Evolutionary conservation across 2,797 vertebrate species (phyloP), one percentile per base, ranked within the genome.

Genomic region (Fundulus diaphanus): DNA sequence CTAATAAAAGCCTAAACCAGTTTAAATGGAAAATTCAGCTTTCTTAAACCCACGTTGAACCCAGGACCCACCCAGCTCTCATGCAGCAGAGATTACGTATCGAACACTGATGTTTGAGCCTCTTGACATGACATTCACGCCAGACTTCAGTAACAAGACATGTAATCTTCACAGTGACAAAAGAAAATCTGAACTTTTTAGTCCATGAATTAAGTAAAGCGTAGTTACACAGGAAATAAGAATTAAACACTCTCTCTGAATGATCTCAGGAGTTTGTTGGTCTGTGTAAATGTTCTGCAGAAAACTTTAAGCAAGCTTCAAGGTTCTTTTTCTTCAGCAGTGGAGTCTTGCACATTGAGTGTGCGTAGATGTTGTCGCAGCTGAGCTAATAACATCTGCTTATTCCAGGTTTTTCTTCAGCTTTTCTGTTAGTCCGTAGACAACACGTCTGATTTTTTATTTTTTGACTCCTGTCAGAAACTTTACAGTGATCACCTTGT

Each of bases 1-100:
- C 86, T 79, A 86, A 89, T 90, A 90, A 90, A 92, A 79, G 66
- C 77, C 77, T 71, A 86, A 86, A 79, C 83, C 76, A 86, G 68
- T 89, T 86, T 67, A n/a, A 76, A 88, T 52, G 57, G 68, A 86
- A 87, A 79, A 76, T 15, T 49, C 27, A 73, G 59, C 79, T 87
- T 85, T 68, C 66, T 73, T 37, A 71, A 79, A 71, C 80, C 70
- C 80, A 74, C 42, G 74, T 75, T 71, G 78, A 84, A 89, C 69
- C 69, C 20, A 70, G 51, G 15, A 77, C 74, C 7, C 37, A 63
- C 59, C 59, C 33, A 9, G 18, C 13, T 16, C 33, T 44, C 40
- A 66, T 16, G 1, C 15, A 67, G 37, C 13, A 44, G 7, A 44
- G 24, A 67, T 27, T n/a, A 67, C 16, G 12, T 27, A 8, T 27